Percentiles rank a stretch among this genome's conserved stretches.
phyloP scores from a whole-genome alignment of 2,113 vertebrate genomes.

The Chunga burmeisteri region DNA sequence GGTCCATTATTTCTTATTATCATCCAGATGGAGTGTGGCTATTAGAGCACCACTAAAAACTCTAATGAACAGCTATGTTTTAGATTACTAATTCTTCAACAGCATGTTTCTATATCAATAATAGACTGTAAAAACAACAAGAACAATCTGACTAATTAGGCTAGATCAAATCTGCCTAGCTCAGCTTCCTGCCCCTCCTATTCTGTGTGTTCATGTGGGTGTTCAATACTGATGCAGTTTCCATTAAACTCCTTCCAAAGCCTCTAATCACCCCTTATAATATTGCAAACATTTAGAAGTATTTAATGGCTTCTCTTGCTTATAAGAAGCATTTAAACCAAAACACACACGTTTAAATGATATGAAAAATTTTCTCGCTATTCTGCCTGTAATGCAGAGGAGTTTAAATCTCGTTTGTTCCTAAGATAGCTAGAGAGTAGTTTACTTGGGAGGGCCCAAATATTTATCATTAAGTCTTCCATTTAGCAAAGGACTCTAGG shows the following conservation, averaged over 20 bases:
- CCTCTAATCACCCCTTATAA: background rate
- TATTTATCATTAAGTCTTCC: background rate
- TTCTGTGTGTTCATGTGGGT: background rate
- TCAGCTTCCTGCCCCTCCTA: background rate
- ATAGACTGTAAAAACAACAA: constrained; percentile 2
- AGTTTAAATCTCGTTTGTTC: background rate
- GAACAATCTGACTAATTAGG: constrained; percentile 36
- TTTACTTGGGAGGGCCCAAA: background rate
- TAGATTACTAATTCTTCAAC: constrained; percentile 21
- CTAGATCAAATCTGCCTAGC: constrained; percentile 15
- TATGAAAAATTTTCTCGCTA: background rate
- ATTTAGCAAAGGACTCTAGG: background rate
- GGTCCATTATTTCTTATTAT: constrained; percentile 41
- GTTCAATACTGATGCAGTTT: background rate
- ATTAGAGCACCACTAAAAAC: constrained; percentile 12
- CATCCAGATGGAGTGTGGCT: constrained; percentile 8
- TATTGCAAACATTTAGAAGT: background rate
- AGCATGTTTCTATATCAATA: constrained; percentile 16
- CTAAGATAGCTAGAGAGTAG: background rate
- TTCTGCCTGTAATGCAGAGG: background rate
- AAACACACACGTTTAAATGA: background rate
- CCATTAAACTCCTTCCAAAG: background rate
- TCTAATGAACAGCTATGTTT: constrained; percentile 27
- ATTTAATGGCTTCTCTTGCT: background rate
- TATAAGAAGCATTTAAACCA: background rate